Evolutionary conservation across 35 echinoderm and acorn worm species (phyloP), one percentile per base, ranked within the genome.

Genomic region (Lytechinus variegatus): DNA sequence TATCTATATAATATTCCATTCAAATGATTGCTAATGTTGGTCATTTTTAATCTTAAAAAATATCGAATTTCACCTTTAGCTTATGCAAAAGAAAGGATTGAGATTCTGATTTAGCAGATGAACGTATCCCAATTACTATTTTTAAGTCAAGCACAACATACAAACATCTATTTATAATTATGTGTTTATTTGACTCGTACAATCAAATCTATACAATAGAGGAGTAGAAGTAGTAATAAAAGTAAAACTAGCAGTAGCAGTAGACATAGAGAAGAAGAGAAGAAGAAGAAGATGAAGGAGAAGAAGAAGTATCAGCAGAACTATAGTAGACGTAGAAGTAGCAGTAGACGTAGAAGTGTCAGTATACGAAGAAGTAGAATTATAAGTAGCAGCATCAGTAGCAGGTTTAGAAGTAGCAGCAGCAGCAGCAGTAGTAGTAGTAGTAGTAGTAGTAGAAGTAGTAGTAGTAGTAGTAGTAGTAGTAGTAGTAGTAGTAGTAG

Each of bases 401-500:
- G 91, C 54, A 52, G 91, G 9, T 52, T 27, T 9, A 28, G 91
- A 21, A 10, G 92, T 19, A 94, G 92, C 11, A 21, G 54, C 6
- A 54, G 54, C 11, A 94, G 54, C n/a, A 94, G 51, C 5, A 94
- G 92, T 21, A 94, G 91, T 1, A 94, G 52, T 10, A 55, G 51
- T 55, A 54, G 92, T 10, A 94, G 92, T 94, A 94, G 52, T 6
- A 52, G 92, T 52, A 89, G 87, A 19, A 89, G 21, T 9, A 52
- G 51, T 89, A 89, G 87, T 13, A 89, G 52, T 89, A 89, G 87
- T 29, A 89, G 52, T 89, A 89, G 8, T n/a, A 89, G 87, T 14
- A 89, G n/a, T 53, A 89, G 52, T 13, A 89, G 87, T 3, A 14
- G 87, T 5, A 89, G n/a, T 44, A 52, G 87, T n/a, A 88, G 87